Evolutionary conservation across 2,113 vertebrate species (phyloP), one percentile per base, ranked within the genome.

Genomic region (Erpornis zantholeuca): DNA sequence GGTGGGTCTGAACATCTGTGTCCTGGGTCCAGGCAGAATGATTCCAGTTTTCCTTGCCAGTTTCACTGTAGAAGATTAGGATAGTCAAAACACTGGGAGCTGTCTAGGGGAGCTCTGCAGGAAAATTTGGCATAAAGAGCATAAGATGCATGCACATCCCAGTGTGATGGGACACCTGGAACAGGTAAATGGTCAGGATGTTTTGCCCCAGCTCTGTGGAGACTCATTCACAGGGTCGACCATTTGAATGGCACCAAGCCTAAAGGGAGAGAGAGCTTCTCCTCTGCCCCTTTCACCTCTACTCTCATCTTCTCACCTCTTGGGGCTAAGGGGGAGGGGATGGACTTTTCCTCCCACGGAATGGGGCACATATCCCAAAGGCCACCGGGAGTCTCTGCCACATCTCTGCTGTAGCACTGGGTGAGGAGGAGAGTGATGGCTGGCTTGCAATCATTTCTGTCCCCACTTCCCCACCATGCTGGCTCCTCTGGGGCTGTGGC

Each of bases 341-440:
- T 50, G 33, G 36, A 44, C 14, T 65, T 68, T 61, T 72, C 36
- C 33, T 85, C 25, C n/a, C 8, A 15, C 0, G 1, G 49, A 82
- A 82, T 1, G 50, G 27, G 33, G n/a, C n/a, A 47, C 2, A 4
- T 28, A 70, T 31, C 33, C 53, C 60, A 47, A 53, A 61, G 36
- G 15, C 36, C 52, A 21, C 50, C 40, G 75, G 22, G 68, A 75
- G 14, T 38, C 33, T 42, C 65, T 2, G 0, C 31, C 24, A 13
- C n/a, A 10, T 23, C 22, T 57, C 54, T 0, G 0, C 53, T 3
- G 7, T 11, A 86, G 42, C 44, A 14, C 13, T 45, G 0, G 0
- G 11, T 52, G 24, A 88, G 40, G 3, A 1, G 11, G 31, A 76
- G 49, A 69, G 25, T 0, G 1, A 11, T 21, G 10, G 1, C 40